Base-by-base conservation (phyloP, 30 jellyfish, hydroid and myxozoan genomes). In the Hydractinia symbiolongicarpus region DNA sequence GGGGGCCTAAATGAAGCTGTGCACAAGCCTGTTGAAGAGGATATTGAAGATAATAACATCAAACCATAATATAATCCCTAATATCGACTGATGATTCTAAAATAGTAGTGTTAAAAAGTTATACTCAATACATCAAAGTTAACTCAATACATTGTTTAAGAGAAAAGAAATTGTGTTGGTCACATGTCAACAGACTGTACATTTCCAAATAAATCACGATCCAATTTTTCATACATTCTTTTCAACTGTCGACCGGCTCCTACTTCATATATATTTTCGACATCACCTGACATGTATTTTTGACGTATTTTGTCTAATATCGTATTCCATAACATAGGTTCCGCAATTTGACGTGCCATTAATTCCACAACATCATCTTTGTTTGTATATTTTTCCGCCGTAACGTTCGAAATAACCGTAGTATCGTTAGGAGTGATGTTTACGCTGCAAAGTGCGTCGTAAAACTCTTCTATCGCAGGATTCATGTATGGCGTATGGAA, bases 401-500 rank as follows among this genome's bases (percentile, higher is more conserved):
- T 94, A 66, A 94, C 99, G 60, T 94, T 94, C 57, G 99, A 94
- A 66, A 50, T 78, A 30, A 82, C 30, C 50, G 55, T 86, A 56
- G 66, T 77, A 53, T 84, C 94, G 30, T 52, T 66, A 4, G 84
- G 71, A 50, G 68, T 72, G 55, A 94, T 66, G 1, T 75, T 85
- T 4, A 84, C 86, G 16, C 79, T 82, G 21, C 85, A 88, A 5
- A 94, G 87, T 20, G 87, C 82, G 8, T 86, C 83, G 44, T 82
- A 61, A 69, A 86, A 82, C 8, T 21, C 72, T 11, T 83, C 87
- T 72, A 88, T 95, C 6, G 99, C 99, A 49, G 91, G 89, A n/a
- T 73, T 67, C 99, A 94, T 94, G 79, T 84, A 78, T 4, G 96
- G 95, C 49, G 99, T 94, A 73, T 94, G 99, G 73, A 94, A 94